Evolutionary conservation across 2,888 invertebrate species (phyloP).

Genomic region (Melinopterus prodromus): DNA sequence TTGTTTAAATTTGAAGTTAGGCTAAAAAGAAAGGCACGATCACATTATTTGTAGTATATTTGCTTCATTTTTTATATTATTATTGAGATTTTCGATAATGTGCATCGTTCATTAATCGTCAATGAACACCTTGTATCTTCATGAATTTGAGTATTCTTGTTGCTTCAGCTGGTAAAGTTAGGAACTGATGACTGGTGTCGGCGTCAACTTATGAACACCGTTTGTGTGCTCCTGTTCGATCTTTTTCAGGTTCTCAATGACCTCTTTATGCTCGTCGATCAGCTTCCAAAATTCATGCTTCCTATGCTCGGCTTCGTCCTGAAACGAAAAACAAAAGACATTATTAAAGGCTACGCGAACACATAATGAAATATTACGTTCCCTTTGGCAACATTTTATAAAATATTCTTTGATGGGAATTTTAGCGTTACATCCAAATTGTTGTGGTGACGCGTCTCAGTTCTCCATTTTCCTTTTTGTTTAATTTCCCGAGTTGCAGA

Average conservation of each 20-base stretch:
- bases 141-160: constrained; percentile 25
- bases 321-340: constrained; percentile 38
- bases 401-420: not conserved
- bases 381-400: not conserved
- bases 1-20: not conserved
- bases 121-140: constrained; percentile 12
- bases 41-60: not conserved
- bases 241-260: constrained; percentile 56
- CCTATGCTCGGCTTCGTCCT: constrained; percentile 56
- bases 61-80: not conserved
- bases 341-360: constrained; percentile 15
- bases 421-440: not conserved
- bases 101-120: constrained; percentile 4
- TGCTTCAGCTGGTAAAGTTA: constrained; percentile 30
- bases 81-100: not conserved
- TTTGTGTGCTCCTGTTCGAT: constrained; percentile 52
- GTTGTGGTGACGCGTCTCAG: too few relatives aligned
- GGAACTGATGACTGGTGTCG: constrained; percentile 45
- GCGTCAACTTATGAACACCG: constrained; percentile 41
- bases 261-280: constrained; percentile 56
- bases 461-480: not conserved
- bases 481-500: not conserved
- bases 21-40: constrained; percentile 14
- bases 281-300: constrained; percentile 57
- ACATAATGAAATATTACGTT: not conserved